Conservation (phyloP, 2,113 vertebrate genomes). For the Phoenicopterus ruber region DNA sequence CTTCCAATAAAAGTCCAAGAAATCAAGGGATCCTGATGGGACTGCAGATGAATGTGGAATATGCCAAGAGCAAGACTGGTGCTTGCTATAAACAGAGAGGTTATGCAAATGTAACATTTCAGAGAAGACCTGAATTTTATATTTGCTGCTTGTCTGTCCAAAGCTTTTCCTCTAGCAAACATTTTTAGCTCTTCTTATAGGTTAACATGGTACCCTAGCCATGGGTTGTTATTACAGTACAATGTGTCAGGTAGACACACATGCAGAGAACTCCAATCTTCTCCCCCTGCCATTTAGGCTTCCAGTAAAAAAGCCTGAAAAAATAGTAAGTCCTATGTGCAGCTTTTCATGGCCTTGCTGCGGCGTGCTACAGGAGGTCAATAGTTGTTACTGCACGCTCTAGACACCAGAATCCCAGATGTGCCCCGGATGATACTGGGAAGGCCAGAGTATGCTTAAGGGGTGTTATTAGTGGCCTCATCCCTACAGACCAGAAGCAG, state of each 20-base stretch:
- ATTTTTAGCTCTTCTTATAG: not conserved
- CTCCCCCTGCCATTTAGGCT: not conserved
- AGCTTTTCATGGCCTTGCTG: not conserved
- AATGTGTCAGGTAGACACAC: not conserved
- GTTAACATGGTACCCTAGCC: not conserved
- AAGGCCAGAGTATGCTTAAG: not conserved
- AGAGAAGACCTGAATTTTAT: not conserved
- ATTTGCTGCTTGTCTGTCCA: not conserved
- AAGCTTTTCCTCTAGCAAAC: not conserved
- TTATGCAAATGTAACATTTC: slow-evolving; percentile 49
- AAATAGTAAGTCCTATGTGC: not conserved
- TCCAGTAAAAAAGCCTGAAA: not conserved
- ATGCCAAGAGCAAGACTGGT: not conserved
- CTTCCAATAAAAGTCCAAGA: not conserved
- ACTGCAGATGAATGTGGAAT: not conserved
- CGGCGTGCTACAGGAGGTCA: rapidly evolving
- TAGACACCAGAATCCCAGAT: not conserved
- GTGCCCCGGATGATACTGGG: not conserved
- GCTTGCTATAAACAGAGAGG: not conserved
- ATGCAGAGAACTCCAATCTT: not conserved
- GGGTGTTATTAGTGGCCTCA: not conserved
- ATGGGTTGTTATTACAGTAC: not conserved
- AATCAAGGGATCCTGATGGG: not conserved
- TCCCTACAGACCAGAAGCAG: not conserved
- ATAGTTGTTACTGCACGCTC: not conserved